Evolutionary conservation across 2,113 vertebrate genomes (phyloP).

Genomic region (Saimiri boliviensis): DNA sequence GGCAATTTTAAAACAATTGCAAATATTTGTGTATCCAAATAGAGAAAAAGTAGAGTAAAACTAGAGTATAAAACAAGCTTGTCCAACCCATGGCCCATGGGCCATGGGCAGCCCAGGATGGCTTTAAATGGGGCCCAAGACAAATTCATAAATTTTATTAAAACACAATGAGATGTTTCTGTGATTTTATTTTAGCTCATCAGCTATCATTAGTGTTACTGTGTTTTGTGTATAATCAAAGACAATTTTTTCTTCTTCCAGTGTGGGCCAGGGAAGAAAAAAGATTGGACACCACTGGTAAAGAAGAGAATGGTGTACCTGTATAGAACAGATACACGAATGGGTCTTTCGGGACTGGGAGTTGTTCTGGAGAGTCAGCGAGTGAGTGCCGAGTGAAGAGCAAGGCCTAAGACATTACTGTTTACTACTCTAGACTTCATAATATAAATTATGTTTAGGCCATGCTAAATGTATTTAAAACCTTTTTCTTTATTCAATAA

Average conservation of each 20-base stretch:
- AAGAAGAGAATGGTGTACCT: neutral
- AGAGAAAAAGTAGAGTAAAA: neutral
- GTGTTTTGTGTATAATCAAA: too few relatives aligned
- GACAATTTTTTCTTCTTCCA: too few relatives aligned
- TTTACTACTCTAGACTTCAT: neutral
- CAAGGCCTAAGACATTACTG: neutral
- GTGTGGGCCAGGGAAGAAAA: too few relatives aligned
- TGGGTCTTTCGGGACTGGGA: fast-evolving
- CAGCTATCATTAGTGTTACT: too few relatives aligned
- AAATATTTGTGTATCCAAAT: neutral
- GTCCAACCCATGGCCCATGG: too few relatives aligned
- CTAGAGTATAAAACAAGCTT: neutral
- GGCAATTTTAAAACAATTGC: neutral
- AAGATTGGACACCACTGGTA: too few relatives aligned
- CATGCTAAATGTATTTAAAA: neutral
- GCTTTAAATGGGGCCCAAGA: too few relatives aligned
- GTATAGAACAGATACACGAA: neutral
- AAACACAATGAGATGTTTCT: too few relatives aligned
- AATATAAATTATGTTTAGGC: neutral
- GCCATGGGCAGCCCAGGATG: too few relatives aligned
- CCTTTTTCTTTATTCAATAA: neutral
- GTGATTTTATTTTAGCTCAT: too few relatives aligned
- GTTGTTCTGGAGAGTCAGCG: neutral
- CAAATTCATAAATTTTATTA: too few relatives aligned
- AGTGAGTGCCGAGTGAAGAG: neutral